Conservation (phyloP, 2,113 vertebrate genomes). For the Phoenicopterus ruber region DNA sequence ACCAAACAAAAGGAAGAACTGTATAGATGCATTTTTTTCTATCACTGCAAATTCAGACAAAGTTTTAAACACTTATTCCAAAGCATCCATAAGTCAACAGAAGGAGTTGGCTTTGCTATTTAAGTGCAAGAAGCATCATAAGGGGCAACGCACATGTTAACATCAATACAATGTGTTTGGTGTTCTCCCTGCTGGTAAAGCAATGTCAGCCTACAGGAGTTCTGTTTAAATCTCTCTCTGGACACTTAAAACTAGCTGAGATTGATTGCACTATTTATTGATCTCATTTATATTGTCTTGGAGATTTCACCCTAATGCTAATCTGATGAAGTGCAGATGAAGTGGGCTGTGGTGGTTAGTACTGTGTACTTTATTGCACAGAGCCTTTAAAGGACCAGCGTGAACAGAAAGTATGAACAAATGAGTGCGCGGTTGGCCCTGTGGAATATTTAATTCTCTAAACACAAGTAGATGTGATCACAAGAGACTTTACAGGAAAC, state of each 20-base stretch:
- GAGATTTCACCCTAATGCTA: conserved; percentile 29
- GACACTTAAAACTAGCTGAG: neutral
- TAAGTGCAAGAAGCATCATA: neutral
- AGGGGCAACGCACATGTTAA: neutral
- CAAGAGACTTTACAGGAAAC: conserved; percentile 3
- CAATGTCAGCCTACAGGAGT: neutral
- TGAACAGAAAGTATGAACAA: neutral
- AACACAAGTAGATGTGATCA: neutral
- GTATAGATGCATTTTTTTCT: neutral
- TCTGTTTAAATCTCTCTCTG: neutral
- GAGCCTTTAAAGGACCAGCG: neutral
- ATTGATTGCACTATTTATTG: conserved; percentile 16
- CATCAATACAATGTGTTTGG: neutral
- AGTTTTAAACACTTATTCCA: neutral
- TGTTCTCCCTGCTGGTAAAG: neutral
- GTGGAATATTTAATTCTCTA: neutral
- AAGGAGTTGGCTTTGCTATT: neutral
- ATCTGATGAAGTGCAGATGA: conserved; percentile 39
- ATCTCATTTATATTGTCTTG: conserved; percentile 33
- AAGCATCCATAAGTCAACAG: neutral
- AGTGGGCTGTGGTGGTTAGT: neutral
- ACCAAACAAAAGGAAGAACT: neutral
- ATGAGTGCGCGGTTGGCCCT: neutral
- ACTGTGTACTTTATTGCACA: neutral
- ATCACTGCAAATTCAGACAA: neutral